These are phyloP conservation scores for Ganaspis brasiliensis DNA, from an alignment of 2,888 invertebrate species.

Conservation along the genomic window DNA sequence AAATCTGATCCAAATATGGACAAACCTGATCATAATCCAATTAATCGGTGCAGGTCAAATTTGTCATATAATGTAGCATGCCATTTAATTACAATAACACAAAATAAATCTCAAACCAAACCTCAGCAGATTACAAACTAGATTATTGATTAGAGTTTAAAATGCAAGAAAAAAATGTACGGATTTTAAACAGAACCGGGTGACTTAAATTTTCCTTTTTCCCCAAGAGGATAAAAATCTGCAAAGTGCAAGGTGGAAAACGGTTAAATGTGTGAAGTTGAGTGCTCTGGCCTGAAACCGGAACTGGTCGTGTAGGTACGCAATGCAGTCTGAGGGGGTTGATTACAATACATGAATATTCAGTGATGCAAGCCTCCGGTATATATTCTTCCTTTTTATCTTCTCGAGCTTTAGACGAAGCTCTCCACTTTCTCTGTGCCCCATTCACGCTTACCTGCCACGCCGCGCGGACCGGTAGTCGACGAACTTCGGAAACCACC, in stretches of 20 bases:
- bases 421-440: neutral
- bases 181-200: too few species aligned
- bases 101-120: too few species aligned
- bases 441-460: conserved; percentile 37
- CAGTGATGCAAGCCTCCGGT: conserved; percentile 70
- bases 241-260: conserved; percentile 20
- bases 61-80: too few species aligned
- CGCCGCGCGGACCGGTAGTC: conserved; percentile 49
- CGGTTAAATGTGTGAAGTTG: conserved; percentile 25
- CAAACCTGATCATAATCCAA: too few species aligned
- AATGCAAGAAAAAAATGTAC: too few species aligned
- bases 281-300: conserved; percentile 44
- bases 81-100: too few species aligned
- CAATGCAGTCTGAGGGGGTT: conserved; percentile 68
- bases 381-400: conserved; percentile 64
- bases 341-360: conserved; percentile 80
- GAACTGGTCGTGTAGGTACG: conserved; percentile 59
- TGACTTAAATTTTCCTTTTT: neutral
- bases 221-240: conserved; percentile 7
- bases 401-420: conserved; percentile 51
- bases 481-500: conserved; percentile 64
- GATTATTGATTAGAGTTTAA: too few species aligned
- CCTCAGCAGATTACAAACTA: too few species aligned
- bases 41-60: too few species aligned
- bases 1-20: too few species aligned